Percentiles rank a stretch among this genome's conserved stretches.
These are phyloP conservation scores for Globia sparganii DNA, from an alignment of 2,888 invertebrate genomes.

Conservation along the genomic window DNA sequence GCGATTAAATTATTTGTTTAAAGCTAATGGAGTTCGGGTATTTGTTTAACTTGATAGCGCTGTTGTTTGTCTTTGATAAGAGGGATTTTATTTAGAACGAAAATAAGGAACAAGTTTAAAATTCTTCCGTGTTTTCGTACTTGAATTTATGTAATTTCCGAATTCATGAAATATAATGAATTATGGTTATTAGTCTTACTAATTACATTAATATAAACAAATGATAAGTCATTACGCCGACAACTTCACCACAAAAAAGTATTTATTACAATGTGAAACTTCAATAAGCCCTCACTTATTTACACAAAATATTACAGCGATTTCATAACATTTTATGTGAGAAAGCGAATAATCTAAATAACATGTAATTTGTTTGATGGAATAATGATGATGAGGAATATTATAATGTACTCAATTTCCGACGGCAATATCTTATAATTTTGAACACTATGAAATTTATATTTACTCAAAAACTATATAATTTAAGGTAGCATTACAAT, in stretches of 20 bases:
- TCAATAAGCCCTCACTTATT: conserved; percentile 53
- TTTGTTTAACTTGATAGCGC: conserved; percentile 74
- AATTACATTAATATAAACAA: conserved; percentile 36
- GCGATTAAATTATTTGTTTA: conserved; percentile 83
- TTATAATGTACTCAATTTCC: conserved; percentile 44
- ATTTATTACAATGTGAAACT: conserved; percentile 49
- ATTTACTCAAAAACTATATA: conserved; percentile 19
- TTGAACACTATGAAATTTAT: conserved; percentile 20
- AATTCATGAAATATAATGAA: conserved; percentile 24
- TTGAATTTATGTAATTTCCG: conserved; percentile 28
- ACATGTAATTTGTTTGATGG: conserved; percentile 53
- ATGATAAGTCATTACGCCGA: conserved; percentile 44
- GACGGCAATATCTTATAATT: conserved; percentile 30
- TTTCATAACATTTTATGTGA: conserved; percentile 49
- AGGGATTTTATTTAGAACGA: conserved; percentile 75
- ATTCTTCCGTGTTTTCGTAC: conserved; percentile 62
- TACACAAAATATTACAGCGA: conserved; percentile 45
- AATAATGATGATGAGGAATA: conserved; percentile 56
- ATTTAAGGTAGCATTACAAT: conserved; percentile 3
- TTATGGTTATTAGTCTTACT: conserved; percentile 17
- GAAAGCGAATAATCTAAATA: conserved; percentile 57
- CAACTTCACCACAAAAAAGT: conserved; percentile 43
- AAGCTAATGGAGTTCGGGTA: conserved; percentile 74
- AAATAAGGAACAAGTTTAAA: conserved; percentile 73
- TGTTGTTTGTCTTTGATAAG: conserved; percentile 76